Evolutionary conservation across 2,888 invertebrate genomes (phyloP).

Genomic region (Eupsilia transversa): DNA sequence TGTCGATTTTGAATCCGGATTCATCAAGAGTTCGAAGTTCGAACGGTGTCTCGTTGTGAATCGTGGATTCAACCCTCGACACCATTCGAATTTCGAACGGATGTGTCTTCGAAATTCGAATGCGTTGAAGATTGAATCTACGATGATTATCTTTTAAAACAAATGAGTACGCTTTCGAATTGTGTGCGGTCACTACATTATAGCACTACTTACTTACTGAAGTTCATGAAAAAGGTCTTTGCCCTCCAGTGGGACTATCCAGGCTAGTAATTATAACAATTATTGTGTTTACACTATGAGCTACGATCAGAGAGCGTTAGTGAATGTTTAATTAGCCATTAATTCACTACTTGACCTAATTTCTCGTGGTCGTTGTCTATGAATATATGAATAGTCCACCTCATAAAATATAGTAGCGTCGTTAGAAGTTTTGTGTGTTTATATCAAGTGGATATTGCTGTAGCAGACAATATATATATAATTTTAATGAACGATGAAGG

Average conservation of each 20-base stretch:
- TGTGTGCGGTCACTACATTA: background rate
- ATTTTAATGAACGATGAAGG: background rate
- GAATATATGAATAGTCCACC: conserved; percentile 37
- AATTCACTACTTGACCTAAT: conserved; percentile 44
- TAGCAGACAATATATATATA: conserved; percentile 10
- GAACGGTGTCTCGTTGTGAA: background rate
- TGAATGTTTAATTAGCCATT: conserved; percentile 40
- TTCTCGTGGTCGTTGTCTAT: conserved; percentile 23
- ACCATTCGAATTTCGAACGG: too few species aligned
- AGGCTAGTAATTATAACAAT: conserved; percentile 9
- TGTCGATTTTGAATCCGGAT: background rate
- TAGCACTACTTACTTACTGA: background rate
- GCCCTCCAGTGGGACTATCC: background rate
- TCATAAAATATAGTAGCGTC: conserved; percentile 27
- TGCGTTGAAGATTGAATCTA: background rate
- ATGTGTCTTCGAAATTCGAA: background rate
- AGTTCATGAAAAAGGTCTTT: background rate
- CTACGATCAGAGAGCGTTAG: conserved; percentile 17
- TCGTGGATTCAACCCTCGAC: background rate
- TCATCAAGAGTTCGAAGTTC: background rate
- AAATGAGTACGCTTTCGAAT: background rate
- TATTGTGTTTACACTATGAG: conserved; percentile 28
- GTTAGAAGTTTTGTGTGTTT: conserved; percentile 22
- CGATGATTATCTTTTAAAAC: background rate
- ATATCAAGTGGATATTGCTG: background rate